Evolutionary conservation across 2,797 vertebrate species (phyloP).

Genomic region (Tolypeutes matacus): DNA sequence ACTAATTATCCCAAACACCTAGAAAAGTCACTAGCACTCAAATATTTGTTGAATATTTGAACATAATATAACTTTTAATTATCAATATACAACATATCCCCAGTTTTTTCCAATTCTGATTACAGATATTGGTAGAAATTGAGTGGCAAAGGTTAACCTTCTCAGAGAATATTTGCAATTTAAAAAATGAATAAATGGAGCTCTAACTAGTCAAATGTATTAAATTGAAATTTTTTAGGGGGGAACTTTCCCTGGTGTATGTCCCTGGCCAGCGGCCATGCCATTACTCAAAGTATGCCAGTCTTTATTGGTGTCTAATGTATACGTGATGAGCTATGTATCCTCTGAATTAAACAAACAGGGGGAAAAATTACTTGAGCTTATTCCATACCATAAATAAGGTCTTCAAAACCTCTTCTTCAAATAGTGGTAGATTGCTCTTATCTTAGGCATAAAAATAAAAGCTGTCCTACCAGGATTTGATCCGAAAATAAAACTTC

Average conservation of each 20-base stretch:
- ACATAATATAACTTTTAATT: not conserved
- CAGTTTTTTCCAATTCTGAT: conserved; percentile 6
- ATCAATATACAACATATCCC: not conserved
- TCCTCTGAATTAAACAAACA: conserved; percentile 37
- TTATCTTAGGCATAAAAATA: conserved; percentile 48
- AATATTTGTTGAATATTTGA: conserved; percentile 27
- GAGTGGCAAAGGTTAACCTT: not conserved
- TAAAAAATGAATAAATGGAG: conserved; percentile 19
- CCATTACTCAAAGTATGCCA: not conserved
- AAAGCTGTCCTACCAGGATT: conserved; percentile 34
- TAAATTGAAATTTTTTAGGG: not conserved
- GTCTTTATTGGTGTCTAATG: not conserved
- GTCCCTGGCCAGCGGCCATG: not conserved
- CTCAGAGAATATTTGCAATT: not conserved
- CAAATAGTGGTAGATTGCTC: not conserved
- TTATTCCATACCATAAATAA: conserved; percentile 23
- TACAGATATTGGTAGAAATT: not conserved
- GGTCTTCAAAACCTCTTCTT: not conserved
- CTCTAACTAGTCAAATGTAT: conserved; percentile 13
- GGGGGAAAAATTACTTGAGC: not conserved
- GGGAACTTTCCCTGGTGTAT: not conserved
- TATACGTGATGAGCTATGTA: not conserved
- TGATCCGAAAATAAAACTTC: conserved; percentile 51
- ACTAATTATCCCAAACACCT: not conserved
- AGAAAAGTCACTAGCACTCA: conserved; percentile 17